A percentile compares a stretch with the other conserved stretches of the same genome.
Evolutionary conservation across 2,888 invertebrate species (phyloP).

Genomic region (Epirrita christyi): DNA sequence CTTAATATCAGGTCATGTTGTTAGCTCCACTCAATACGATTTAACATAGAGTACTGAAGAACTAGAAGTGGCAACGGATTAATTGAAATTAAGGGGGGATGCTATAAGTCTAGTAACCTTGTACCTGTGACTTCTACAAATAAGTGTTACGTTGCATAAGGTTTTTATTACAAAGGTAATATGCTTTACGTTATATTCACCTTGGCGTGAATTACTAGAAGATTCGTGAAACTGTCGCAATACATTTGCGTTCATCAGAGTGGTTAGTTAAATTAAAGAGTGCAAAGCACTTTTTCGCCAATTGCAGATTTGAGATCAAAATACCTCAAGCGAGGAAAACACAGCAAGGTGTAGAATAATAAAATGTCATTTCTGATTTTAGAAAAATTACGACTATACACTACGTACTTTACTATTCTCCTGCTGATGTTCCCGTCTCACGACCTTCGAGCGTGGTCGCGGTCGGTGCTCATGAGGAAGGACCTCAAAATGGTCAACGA

Average conservation of each 20-base stretch:
- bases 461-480: too few species aligned
- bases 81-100: slow-evolving; percentile 37
- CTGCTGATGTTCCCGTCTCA: too few species aligned
- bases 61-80: slow-evolving; percentile 38
- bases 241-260: neutral
- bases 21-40: slow-evolving; percentile 39
- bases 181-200: neutral
- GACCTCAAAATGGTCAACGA: too few species aligned
- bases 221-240: neutral
- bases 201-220: neutral
- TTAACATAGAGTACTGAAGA: slow-evolving; percentile 47
- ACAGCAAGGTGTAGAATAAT: too few species aligned
- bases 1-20: slow-evolving; percentile 19
- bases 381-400: too few species aligned
- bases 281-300: too few species aligned
- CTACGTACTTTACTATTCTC: too few species aligned
- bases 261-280: too few species aligned
- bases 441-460: too few species aligned
- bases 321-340: too few species aligned
- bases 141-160: slow-evolving; percentile 2
- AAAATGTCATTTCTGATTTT: too few species aligned
- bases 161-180: neutral
- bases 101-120: slow-evolving; percentile 7
- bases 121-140: slow-evolving; percentile 13
- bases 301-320: too few species aligned